phyloP scores from a whole-genome alignment of 2,113 vertebrate genomes.

The Tupaia tana region DNA sequence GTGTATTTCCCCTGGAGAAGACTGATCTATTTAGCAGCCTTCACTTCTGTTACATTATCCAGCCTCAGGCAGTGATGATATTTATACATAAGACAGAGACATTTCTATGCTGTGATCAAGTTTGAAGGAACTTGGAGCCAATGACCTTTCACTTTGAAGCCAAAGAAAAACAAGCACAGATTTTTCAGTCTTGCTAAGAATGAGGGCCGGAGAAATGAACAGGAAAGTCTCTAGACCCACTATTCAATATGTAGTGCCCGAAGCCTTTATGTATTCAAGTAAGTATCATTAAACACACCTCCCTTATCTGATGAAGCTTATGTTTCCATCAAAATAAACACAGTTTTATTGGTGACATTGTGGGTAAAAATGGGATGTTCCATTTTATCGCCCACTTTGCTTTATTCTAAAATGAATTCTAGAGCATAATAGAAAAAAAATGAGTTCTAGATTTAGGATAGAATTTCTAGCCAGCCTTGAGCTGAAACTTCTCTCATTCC shows the following conservation, averaged over 20 bases:
- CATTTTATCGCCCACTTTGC: neutral
- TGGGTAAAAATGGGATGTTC: neutral
- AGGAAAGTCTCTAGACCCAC: neutral
- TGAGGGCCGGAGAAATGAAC: neutral
- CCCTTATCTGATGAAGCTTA: neutral
- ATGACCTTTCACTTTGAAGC: conserved; percentile 48
- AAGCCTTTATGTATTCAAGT: neutral
- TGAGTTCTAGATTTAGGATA: neutral
- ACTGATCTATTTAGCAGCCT: conserved; percentile 40
- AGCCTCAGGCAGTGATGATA: conserved; percentile 44
- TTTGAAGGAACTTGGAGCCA: conserved; percentile 58
- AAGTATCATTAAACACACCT: neutral
- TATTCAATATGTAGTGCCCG: neutral
- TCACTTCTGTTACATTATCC: conserved; percentile 52
- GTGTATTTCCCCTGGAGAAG: neutral
- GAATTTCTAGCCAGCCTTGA: neutral
- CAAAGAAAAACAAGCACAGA: conserved; percentile 55
- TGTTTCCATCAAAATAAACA: neutral
- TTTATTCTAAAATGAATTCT: conserved; percentile 21
- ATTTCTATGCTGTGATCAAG: conserved; percentile 36
- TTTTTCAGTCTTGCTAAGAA: conserved; percentile 42
- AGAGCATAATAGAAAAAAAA: neutral
- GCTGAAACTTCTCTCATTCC: neutral
- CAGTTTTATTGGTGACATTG: neutral
- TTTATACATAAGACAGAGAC: conserved; percentile 52